These are phyloP conservation scores for Furcula furcula DNA, from an alignment of 2,888 invertebrate genomes.

Conservation along the genomic window DNA sequence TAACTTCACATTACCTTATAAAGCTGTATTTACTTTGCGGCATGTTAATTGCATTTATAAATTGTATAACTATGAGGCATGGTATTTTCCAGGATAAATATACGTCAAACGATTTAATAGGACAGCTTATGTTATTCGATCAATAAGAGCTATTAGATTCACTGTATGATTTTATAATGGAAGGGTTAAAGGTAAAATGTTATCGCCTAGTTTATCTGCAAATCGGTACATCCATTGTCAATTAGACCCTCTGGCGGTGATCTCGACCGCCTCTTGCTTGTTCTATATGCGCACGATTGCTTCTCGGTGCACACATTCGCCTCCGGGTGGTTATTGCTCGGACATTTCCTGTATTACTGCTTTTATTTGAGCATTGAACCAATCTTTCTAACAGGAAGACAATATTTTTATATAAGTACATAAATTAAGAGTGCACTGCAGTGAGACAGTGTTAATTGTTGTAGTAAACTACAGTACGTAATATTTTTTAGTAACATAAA, in stretches of 20 bases:
- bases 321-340: slow-evolving; percentile 65
- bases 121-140: too few relatives aligned
- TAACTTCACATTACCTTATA: slow-evolving; percentile 43
- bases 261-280: slow-evolving; percentile 74
- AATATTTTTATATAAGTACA: too few relatives aligned
- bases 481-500: too few relatives aligned
- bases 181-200: slow-evolving; percentile 60
- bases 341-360: slow-evolving; percentile 76
- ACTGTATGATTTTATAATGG: too few relatives aligned
- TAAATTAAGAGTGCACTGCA: too few relatives aligned
- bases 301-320: slow-evolving; percentile 66
- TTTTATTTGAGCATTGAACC: slow-evolving; percentile 58
- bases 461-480: too few relatives aligned
- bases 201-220: slow-evolving; percentile 55
- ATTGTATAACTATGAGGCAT: slow-evolving; percentile 21
- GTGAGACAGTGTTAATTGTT: too few relatives aligned
- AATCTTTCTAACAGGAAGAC: too few relatives aligned
- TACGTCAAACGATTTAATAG: too few relatives aligned
- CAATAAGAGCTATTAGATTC: too few relatives aligned
- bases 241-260: slow-evolving; percentile 68
- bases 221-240: slow-evolving; percentile 68
- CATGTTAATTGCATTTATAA: too few relatives aligned
- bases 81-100: too few relatives aligned
- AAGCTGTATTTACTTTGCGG: slow-evolving; percentile 32
- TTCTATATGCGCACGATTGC: slow-evolving; percentile 67